phyloP scores from a whole-genome alignment of 2,797 vertebrate genomes.

The Ptychadena robeensis region DNA sequence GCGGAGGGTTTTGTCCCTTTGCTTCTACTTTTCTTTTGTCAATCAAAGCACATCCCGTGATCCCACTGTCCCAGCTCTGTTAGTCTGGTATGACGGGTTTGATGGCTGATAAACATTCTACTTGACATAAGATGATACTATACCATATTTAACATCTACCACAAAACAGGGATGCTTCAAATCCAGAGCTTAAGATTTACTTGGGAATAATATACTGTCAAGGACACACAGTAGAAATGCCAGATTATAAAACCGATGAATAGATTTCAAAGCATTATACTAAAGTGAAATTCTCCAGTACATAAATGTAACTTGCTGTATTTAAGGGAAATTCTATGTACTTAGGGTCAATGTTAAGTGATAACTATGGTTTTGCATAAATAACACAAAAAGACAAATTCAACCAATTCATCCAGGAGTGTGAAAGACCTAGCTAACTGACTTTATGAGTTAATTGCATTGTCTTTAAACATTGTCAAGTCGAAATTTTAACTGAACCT shows the following conservation, averaged over 20 bases:
- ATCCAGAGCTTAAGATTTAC: background rate
- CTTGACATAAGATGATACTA: background rate
- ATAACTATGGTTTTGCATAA: no score
- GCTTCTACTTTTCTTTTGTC: slow-evolving; percentile 78
- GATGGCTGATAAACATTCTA: background rate
- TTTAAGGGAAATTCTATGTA: no score
- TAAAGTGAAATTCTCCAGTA: background rate
- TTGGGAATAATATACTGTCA: background rate
- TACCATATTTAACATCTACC: background rate
- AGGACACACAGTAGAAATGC: background rate
- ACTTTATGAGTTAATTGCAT: no score
- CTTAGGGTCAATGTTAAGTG: no score
- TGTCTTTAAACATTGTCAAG: no score
- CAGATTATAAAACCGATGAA: background rate
- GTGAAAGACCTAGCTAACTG: no score
- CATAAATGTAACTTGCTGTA: background rate
- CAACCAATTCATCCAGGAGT: background rate
- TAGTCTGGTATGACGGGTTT: slow-evolving; percentile 7
- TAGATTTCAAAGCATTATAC: no score
- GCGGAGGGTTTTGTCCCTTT: slow-evolving; percentile 75
- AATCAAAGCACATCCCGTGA: slow-evolving; percentile 72
- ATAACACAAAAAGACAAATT: background rate
- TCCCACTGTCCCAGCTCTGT: slow-evolving; percentile 43
- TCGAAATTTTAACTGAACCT: no score
- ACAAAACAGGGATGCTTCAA: background rate